Evolutionary conservation across 1,140 invertebrate species (phyloP), one percentile per base, ranked within the genome.

Genomic region (Choristoneura fumiferana): DNA sequence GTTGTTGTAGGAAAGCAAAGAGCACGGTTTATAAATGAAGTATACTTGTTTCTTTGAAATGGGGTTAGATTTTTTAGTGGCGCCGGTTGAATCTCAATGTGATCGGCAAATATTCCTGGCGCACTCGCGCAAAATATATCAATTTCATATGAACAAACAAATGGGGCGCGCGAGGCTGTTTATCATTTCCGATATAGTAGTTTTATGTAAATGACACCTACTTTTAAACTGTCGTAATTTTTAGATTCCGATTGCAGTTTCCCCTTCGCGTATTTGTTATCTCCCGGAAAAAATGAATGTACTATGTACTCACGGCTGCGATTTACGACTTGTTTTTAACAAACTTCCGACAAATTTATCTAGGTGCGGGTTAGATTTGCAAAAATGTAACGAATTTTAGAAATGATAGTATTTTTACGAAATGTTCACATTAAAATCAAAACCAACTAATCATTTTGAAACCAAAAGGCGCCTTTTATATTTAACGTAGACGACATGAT

Each of bases 221-320:
- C 82, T 88, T 88, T 87, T 88, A 88, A 88, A 88, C 83, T 87
- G 79, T 73, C 79, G 77, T 88, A 88, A 88, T 88, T 88, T 87
- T 88, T 87, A 83, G 73, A 79, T 87, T 88, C 85, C 83, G 85
- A 81, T 86, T 75, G 69, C 62, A 74, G 78, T 78, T 78, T 78
- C 84, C 83, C 84, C 81, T 81, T 63, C 57, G 54, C 63, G 74
- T 81, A 85, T 87, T 84, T 84, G 78, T 86, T 86, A 87, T 85
- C 84, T 83, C 62, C 58, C 54, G 45, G 56, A 60, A 77, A 82
- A 71, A 85, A 82, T 78, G 80, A 85, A 83, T 87, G 67, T 78
- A 84, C 83, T 83, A 77, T n/a, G n/a, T n/a, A n/a, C n/a, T n/a
- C n/a, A 63, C 60, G 60, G 54, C 62, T 76, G 57, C 85, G 83